Percentiles rank a stretch among this genome's conserved stretches.
phyloP scores from a whole-genome alignment of 1,140 invertebrate genomes.

The Aradophagus sp. region DNA sequence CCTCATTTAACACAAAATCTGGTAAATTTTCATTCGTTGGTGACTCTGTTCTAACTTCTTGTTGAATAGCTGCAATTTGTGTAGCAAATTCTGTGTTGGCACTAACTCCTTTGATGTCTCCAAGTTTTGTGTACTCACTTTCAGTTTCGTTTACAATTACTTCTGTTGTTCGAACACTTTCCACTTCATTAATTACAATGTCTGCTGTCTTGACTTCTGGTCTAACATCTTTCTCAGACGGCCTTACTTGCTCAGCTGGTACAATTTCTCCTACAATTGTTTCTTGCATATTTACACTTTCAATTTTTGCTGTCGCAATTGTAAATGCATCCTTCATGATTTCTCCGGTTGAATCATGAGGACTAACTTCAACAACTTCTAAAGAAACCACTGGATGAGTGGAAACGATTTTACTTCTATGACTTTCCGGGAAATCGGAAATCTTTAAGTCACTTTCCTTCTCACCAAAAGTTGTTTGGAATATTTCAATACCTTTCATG shows the following conservation, averaged over 20 bases:
- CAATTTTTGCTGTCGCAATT: constrained; percentile 71
- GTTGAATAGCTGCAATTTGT: constrained; percentile 73
- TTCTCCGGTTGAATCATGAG: constrained; percentile 73
- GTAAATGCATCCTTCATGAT: constrained; percentile 68
- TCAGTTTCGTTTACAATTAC: constrained; percentile 72
- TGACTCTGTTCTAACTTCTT: constrained; percentile 74
- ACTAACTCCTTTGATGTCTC: constrained; percentile 63
- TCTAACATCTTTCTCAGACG: constrained; percentile 59
- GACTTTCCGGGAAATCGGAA: constrained; percentile 75
- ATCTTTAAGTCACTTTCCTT: constrained; percentile 76
- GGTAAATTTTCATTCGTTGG: constrained; percentile 70
- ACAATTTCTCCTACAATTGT: constrained; percentile 76
- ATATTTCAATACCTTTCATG: constrained; percentile 74
- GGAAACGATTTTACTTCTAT: constrained; percentile 75
- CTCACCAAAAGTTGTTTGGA: constrained; percentile 76
- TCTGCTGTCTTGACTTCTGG: constrained; percentile 73
- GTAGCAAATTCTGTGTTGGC: constrained; percentile 73
- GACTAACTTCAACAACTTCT: constrained; percentile 77
- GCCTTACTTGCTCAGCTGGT: constrained; percentile 70
- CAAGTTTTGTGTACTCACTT: constrained; percentile 63
- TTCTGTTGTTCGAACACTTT: constrained; percentile 76
- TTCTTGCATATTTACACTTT: constrained; percentile 73
- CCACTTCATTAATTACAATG: constrained; percentile 72
- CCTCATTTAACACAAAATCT: constrained; percentile 65
- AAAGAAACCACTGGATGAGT: constrained; percentile 76